These are phyloP conservation scores for Peromyscus polionotus DNA, from an alignment of 2,113 vertebrate species.

Conservation along the genomic window DNA sequence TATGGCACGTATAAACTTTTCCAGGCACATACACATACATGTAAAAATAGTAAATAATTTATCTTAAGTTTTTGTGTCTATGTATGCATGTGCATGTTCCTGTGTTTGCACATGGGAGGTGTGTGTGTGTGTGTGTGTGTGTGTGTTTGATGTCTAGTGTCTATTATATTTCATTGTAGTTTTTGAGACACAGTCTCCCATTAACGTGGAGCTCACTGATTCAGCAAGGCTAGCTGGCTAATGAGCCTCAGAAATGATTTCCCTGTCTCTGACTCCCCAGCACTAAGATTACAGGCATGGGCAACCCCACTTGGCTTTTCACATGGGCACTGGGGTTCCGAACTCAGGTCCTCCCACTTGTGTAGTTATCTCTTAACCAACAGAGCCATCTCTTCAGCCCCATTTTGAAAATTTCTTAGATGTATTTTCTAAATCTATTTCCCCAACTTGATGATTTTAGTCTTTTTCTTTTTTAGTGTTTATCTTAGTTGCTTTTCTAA, in stretches of 20 bases:
- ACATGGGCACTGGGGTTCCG: neutral
- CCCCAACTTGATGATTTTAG: constrained; percentile 20
- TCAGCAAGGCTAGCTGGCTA: neutral
- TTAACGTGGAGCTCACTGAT: neutral
- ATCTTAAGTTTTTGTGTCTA: neutral
- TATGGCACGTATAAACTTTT: neutral
- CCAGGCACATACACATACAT: neutral
- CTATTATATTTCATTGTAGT: neutral
- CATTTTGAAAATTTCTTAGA: neutral
- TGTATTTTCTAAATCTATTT: neutral
- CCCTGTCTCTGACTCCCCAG: neutral
- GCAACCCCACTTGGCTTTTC: neutral
- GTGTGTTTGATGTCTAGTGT: neutral
- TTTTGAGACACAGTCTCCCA: neutral
- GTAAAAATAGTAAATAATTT: neutral
- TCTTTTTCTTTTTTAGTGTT: neutral
- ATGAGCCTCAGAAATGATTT: neutral
- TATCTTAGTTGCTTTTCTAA: neutral
- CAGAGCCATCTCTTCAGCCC: neutral
- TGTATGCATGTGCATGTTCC: neutral
- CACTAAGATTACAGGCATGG: neutral
- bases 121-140: neutral
- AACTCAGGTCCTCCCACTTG: neutral
- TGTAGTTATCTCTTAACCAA: neutral
- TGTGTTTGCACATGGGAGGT: neutral